Conservation (phyloP, 2,797 vertebrate species). For the Microcaecilia unicolor region DNA sequence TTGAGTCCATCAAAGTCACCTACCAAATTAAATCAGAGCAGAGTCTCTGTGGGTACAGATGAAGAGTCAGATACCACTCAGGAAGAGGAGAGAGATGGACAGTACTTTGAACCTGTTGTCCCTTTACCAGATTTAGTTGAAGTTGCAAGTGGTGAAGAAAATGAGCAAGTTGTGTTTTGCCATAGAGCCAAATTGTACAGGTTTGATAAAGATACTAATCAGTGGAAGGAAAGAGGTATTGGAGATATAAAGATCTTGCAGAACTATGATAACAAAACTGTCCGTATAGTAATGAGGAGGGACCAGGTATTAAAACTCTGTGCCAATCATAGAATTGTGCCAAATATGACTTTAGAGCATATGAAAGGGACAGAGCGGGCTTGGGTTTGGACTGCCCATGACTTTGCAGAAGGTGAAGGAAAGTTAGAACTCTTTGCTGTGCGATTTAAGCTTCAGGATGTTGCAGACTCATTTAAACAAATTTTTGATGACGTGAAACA, state of each 20-base stretch:
- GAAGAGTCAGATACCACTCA: conserved; percentile 85
- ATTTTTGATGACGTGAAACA: conserved; percentile 82
- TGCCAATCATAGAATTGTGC: conserved; percentile 90
- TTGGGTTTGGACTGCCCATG: conserved; percentile 91
- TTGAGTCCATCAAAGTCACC: conserved; percentile 91
- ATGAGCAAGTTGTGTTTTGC: conserved; percentile 86
- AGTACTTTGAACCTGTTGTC: conserved; percentile 94
- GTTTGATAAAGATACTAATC: conserved; percentile 78
- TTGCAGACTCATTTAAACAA: conserved; percentile 82
- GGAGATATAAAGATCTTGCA: conserved; percentile 94
- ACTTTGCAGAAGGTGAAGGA: conserved; percentile 83
- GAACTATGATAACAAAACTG: conserved; percentile 74
- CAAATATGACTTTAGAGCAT: conserved; percentile 78
- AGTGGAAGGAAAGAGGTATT: conserved; percentile 97
- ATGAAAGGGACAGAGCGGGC: conserved; percentile 92
- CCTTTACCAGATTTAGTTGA: conserved; percentile 89
- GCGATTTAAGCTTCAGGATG: conserved; percentile 87
- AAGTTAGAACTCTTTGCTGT: conserved; percentile 87
- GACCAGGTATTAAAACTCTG: conserved; percentile 97
- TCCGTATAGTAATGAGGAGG: conserved; percentile 90
- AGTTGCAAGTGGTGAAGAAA: conserved; percentile 89
- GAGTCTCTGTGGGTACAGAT: conserved; percentile 77
- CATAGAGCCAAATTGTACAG: conserved; percentile 94
- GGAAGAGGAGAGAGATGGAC: conserved; percentile 87
- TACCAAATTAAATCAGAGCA: conserved; percentile 81